Conservation (phyloP, 2,888 invertebrate species). For the Petrolisthes cinctipes region DNA sequence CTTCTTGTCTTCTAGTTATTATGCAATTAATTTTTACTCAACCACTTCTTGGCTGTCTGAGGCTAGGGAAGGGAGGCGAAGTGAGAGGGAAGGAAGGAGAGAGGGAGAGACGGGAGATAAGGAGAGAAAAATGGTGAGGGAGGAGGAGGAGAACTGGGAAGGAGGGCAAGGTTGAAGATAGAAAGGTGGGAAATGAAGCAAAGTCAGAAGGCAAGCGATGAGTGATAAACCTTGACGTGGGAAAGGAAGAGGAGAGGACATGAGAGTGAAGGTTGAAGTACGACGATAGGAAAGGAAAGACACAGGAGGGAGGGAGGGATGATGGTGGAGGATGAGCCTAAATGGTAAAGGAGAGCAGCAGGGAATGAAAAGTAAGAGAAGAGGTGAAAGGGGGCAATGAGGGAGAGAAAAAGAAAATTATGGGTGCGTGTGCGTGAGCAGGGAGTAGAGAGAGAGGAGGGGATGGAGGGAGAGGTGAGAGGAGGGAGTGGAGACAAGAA, state of each 20-base stretch:
- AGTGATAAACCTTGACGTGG: too few species aligned
- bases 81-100: neutral
- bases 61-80: neutral
- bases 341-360: neutral
- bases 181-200: neutral
- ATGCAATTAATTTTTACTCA: too few species aligned
- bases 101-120: neutral
- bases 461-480: constrained; percentile 2
- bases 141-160: neutral
- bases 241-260: neutral
- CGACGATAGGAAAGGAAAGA: neutral
- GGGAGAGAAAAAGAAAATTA: neutral
- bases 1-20: too few species aligned
- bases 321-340: neutral
- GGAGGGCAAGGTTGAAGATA: neutral
- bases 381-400: neutral
- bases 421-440: neutral
- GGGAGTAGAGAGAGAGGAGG: neutral
- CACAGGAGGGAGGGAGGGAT: neutral
- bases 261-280: neutral
- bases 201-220: too few species aligned
- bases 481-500: neutral
- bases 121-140: neutral
- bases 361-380: neutral
- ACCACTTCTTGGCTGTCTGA: too few species aligned